Base-by-base conservation (phyloP, 2,113 vertebrate genomes). In the Barbus barbus region DNA sequence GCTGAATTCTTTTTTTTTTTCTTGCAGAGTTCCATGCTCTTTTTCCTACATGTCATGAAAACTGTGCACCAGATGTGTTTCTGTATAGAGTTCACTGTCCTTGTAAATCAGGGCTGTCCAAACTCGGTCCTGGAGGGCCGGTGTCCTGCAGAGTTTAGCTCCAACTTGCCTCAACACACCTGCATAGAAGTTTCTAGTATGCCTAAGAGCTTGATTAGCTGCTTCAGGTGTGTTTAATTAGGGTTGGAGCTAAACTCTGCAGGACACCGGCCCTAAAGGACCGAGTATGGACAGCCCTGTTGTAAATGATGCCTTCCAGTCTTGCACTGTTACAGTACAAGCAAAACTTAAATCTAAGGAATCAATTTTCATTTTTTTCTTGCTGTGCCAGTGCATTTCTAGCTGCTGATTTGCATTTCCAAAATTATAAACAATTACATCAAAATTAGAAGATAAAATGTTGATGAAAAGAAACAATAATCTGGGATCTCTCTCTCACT, bases 1-100 rank as follows among this genome's bases (percentile, higher is more conserved):
- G 5, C 22, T 38, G 4, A 24, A 60, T 78, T 24, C 3, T 56
- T 78, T 60, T 41, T 0, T 20, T 38, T 20, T 71, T 2, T 7
- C n/a, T n/a, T n/a, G n/a, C 4, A 71, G 63, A 20, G 53, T 78
- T 77, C 9, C 31, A 60, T 36, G 48, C 51, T 77, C 74, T 56
- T 38, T n/a, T 24, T 48, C 46, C 28, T 53, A 56, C 28, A 77
- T 77, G 48, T 11, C 75, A 60, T 41, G 33, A 38, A 78, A 78
- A 78, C 75, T 36, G 53, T 41, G 53, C 53, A 78, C 75, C 75
- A 78, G 53, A 78, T 78, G 75, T 60, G 53, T 60, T 24, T 78
- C 13, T 78, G 12, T 56, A 33, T 7, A 41, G 38, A 44, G 41
- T 58, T 78, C 53, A 24, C 14, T 26, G n/a, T n/a, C n/a, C n/a